A percentile compares a stretch with the other conserved stretches of the same genome.
These are phyloP conservation scores for Neopelma chrysocephalum DNA, from an alignment of 2,797 vertebrate species.

Conservation along the genomic window DNA sequence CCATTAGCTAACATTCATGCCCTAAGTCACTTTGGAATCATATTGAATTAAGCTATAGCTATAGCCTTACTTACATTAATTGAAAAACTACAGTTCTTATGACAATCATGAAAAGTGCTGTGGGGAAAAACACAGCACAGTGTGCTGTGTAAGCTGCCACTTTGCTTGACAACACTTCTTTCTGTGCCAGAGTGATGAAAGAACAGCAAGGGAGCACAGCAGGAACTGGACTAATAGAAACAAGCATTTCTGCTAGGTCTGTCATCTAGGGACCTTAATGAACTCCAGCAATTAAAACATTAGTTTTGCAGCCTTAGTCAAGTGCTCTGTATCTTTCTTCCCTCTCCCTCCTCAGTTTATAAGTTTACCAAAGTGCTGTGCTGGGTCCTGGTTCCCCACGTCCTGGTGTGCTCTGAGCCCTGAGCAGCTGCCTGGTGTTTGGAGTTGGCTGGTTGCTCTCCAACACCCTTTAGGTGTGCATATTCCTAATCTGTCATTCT, in stretches of 20 bases:
- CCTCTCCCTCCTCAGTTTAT: background rate
- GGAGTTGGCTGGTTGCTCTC: background rate
- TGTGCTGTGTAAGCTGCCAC: constrained; percentile 6
- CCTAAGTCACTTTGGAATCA: background rate
- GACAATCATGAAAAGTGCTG: background rate
- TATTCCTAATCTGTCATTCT: background rate
- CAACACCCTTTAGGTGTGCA: background rate
- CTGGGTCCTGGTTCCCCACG: background rate
- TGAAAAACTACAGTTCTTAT: background rate
- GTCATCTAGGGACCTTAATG: constrained; percentile 43
- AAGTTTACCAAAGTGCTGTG: background rate
- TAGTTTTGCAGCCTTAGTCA: constrained; percentile 44
- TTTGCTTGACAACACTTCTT: background rate
- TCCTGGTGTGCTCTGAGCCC: background rate
- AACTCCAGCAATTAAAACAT: constrained; percentile 24
- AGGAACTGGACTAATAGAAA: constrained; percentile 16
- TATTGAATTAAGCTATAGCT: constrained; percentile 24
- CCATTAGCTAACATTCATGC: background rate
- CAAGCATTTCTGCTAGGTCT: background rate
- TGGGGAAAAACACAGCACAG: background rate
- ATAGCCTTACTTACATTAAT: background rate
- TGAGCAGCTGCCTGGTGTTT: background rate
- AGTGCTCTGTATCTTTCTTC: background rate
- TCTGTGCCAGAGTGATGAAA: background rate
- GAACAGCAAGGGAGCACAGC: constrained; percentile 29